Base-by-base conservation (phyloP, 2,888 invertebrate species). In the Diplazon laetatorius region DNA sequence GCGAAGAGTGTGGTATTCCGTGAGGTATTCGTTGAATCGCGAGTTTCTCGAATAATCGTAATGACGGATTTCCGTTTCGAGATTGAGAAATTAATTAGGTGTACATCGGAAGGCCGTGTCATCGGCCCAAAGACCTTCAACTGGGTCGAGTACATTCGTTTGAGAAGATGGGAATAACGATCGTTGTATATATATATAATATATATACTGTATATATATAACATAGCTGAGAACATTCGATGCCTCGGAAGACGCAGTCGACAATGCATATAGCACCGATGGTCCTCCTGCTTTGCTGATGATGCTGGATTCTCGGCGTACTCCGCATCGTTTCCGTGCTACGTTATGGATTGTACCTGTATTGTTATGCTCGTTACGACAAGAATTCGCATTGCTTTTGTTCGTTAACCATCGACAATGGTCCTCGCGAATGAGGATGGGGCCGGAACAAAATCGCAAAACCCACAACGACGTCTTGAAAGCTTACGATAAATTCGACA, bases 171-270 rank as follows among this genome's bases (percentile, higher is more conserved):
- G 70, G 77, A 83, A 82, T 65, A 66, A 42, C 65, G 44, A 66
- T 22, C 42, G 25, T 25, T 16, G 37, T 57, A 63, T 52, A 9
- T 25, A 12, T 25, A 50, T 20, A 22, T 42, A 1, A 55, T 16
- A 25, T 77, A 81, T n/a, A n/a, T 57, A 63, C 63, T 42, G 30
- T 52, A 9, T 25, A 12, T 25, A 50, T 20, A 22, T 42, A 1
- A 55, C 25, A 25, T 77, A 81, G 81, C 82, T 75, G 79, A 16
- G 52, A 66, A 35, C 82, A 73, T 79, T 81, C 82, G 82, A 82
- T 86, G 83, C 83, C 78, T 84, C 79, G 80, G 78, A 82, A 84
- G 82, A 73, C 82, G 83, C 77, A 60, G 76, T 77, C 82, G 82
- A 84, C 84, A 82, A 83, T 80, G 79, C 39, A 35, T 14, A 82